Evolutionary conservation across 2,113 vertebrate genomes (phyloP).

Genomic region (Lophochroa leadbeateri): DNA sequence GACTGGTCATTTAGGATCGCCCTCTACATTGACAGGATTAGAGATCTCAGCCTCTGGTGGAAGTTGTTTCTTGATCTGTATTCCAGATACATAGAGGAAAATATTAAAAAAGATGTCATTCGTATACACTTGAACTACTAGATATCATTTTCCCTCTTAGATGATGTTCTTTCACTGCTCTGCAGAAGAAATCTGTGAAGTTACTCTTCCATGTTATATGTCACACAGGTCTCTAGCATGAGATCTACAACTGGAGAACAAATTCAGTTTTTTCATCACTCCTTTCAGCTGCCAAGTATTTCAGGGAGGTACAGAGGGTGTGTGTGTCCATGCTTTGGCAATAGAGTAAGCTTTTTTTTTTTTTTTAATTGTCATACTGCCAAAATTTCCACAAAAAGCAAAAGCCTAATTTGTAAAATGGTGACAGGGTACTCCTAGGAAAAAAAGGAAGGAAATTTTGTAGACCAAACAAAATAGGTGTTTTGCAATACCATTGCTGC

Average conservation of each 20-base stretch:
- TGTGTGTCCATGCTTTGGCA: not conserved
- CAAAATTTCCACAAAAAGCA: not conserved
- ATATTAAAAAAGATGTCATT: not conserved
- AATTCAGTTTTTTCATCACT: not conserved
- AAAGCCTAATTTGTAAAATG: not conserved
- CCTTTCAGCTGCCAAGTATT: not conserved
- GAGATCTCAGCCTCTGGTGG: not conserved
- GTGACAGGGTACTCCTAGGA: not conserved
- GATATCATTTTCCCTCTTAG: not conserved
- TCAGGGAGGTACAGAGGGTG: fast-evolving
- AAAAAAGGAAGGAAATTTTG: not conserved
- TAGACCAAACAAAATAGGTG: not conserved
- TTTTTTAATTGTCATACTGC: not conserved
- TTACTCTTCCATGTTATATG: not conserved
- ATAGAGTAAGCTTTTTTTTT: not conserved
- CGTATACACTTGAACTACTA: not conserved
- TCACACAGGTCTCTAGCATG: fast-evolving
- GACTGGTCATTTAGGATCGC: not conserved
- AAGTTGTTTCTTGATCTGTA: not conserved
- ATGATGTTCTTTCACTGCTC: not conserved
- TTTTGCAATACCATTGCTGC: not conserved
- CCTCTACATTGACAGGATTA: not conserved
- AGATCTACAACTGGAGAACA: not conserved
- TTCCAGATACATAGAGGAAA: not conserved
- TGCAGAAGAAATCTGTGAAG: not conserved